These are phyloP conservation scores for Neosilurus hyrtlii DNA, from an alignment of 2,797 vertebrate species.

Conservation along the genomic window DNA sequence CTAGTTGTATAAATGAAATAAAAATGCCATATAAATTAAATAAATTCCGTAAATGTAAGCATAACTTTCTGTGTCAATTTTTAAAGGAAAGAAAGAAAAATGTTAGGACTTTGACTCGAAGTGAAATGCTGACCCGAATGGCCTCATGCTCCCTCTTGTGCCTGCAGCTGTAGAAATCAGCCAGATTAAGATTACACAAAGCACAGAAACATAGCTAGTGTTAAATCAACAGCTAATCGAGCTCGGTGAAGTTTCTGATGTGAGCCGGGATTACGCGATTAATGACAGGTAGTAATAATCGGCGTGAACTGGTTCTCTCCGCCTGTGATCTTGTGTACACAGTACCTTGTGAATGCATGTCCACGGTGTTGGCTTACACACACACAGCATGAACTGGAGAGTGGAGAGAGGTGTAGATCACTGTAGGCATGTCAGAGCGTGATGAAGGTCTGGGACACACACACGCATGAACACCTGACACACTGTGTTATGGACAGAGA, in stretches of 20 bases:
- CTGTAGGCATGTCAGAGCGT: conserved; percentile 20
- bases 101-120: not conserved
- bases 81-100: not conserved
- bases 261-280: not conserved
- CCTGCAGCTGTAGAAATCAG: conserved; percentile 14
- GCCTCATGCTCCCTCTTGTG: conserved; percentile 33
- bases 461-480: conserved; percentile 32
- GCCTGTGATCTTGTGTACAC: conserved; percentile 27
- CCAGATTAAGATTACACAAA: not conserved
- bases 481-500: conserved; percentile 30
- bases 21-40: too few relatives aligned
- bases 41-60: too few relatives aligned
- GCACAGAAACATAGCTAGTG: not conserved
- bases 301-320: not conserved
- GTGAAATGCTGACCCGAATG: not conserved
- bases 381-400: conserved; percentile 6
- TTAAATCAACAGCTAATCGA: conserved; percentile 11
- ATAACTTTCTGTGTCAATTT: not conserved
- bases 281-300: not conserved
- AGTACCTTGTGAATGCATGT: conserved; percentile 23
- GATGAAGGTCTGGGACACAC: conserved; percentile 5
- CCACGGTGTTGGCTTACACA: conserved; percentile 1
- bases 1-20: too few relatives aligned
- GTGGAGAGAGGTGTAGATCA: conserved; percentile 10
- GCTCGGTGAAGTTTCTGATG: not conserved